Evolutionary conservation across 2,113 vertebrate genomes (phyloP), one percentile per base, ranked within the genome.

Genomic region (Gila orcuttii): DNA sequence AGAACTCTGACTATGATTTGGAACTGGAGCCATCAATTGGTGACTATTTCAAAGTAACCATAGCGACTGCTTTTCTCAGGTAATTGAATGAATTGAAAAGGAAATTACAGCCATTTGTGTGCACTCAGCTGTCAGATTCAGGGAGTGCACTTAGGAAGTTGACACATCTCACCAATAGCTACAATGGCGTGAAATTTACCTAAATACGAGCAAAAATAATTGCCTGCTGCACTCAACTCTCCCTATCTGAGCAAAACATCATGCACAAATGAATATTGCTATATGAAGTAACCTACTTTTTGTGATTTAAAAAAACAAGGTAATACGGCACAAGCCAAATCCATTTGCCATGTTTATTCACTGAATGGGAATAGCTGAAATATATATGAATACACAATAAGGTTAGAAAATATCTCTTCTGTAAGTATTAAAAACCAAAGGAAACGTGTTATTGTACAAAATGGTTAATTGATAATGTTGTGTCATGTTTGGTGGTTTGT

Each of bases 181-280:
- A 13, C 71, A 7, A 25, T 12, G 23, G 23, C 6, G 39, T 74
- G 39, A n/a, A 47, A 74, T 74, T 47, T 47, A 25, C 71, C 73
- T 74, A 74, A 74, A 47, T 25, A 47, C 0, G 23, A 15, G 39
- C 39, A 25, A 36, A 76, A 5, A 57, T 21, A 33, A 33, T 36
- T 78, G 19, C 76, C 4, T 13, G 31, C 52, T 78, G 50, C 52
- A 78, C 50, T 59, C 73, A 75, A 17, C n/a, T 74, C 71, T 74
- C 1, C 23, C 19, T 59, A 36, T 36, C 17, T 36, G 19, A 59
- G 76, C 50, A 57, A 57, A 33, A 52, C 28, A 52, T 31, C 25
- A 19, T 19, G 25, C 75, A 4, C 9, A 57, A 78, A 21, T 59
- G 9, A 36, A 36, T 36, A 57, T 21, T n/a, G 19, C 31, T 36